A percentile compares a stretch with the other conserved stretches of the same genome.
Evolutionary conservation across 2,888 invertebrate species (phyloP).

Genomic region (Diadegma fenestrale): DNA sequence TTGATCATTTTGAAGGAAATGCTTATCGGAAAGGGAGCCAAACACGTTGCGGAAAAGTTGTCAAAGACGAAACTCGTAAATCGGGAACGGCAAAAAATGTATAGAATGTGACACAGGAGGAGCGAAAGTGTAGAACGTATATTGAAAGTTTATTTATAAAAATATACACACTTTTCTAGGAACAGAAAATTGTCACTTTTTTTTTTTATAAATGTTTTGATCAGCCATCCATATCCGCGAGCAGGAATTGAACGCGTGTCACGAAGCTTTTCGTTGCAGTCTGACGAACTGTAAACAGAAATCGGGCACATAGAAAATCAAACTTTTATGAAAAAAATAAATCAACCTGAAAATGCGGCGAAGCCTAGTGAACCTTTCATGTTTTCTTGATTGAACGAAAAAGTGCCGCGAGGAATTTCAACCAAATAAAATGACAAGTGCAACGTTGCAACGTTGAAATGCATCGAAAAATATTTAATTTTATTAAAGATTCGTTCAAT

Average conservation of each 20-base stretch:
- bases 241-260: slow-evolving; percentile 56
- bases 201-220: slow-evolving; percentile 19
- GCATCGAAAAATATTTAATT: too few relatives aligned
- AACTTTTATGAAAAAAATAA: slow-evolving; percentile 9
- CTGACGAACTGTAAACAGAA: slow-evolving; percentile 33
- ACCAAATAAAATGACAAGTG: slow-evolving; percentile 44
- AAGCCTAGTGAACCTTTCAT: background rate
- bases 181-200: slow-evolving; percentile 16
- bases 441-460: too few relatives aligned
- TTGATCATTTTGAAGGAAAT: background rate
- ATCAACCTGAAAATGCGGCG: background rate
- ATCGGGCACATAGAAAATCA: slow-evolving; percentile 29
- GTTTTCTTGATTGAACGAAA: slow-evolving; percentile 17
- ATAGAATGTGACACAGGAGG: background rate
- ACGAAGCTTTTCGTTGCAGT: slow-evolving; percentile 51
- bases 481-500: too few relatives aligned
- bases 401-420: slow-evolving; percentile 39
- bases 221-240: slow-evolving; percentile 44
- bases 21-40: background rate
- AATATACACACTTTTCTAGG: background rate
- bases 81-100: background rate
- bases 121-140: background rate
- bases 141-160: slow-evolving; percentile 12
- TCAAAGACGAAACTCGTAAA: background rate
- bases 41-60: background rate